Base-by-base conservation (phyloP, 2,113 vertebrate species). In the Anhinga rufa region DNA sequence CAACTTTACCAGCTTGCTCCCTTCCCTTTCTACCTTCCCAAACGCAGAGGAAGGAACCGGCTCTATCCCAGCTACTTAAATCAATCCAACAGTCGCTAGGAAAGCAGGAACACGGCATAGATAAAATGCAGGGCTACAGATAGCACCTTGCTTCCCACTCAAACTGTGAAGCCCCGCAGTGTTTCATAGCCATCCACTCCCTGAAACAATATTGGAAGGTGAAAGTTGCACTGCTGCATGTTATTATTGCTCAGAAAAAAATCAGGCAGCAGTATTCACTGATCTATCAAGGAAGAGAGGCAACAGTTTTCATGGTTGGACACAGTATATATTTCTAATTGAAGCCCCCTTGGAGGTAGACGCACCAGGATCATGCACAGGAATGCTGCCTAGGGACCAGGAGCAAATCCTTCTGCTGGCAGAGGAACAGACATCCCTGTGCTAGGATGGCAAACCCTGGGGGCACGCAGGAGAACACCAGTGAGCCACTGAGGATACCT, bases 191-290 rank as follows among this genome's bases (percentile, higher is more conserved):
- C 48, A 10, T 31, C 28, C 1, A 3, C 79, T 42, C 72, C 62
- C 70, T 72, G 31, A 61, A 86, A 79, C 22, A 36, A 52, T 1
- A 38, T 0, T 4, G 44, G 32, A 78, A 70, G n/a, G 44, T 46
- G 36, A 32, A 80, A 85, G 24, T 14, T 78, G 62, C 83, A 46
- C 57, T 18, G 84, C 75, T 86, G 83, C 55, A 48, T 0, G 0
- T 65, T 83, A 79, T 88, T 95, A 95, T 95, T 97, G 92, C 95
- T 94, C 62, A 77, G 87, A 64, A 82, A 92, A 40, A 95, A 78
- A 55, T 40, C 49, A 94, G 48, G 69, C 72, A 90, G 65, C 9
- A 8, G 75, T 5, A 1, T 75, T 55, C 17, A 34, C 4, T 9
- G 31, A 87, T 76, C 36, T 40, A 7, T 28, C 42, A 34, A 44